Conservation (phyloP, 53 echinoderm and acorn worm species). For the Antedon mediterranea region DNA sequence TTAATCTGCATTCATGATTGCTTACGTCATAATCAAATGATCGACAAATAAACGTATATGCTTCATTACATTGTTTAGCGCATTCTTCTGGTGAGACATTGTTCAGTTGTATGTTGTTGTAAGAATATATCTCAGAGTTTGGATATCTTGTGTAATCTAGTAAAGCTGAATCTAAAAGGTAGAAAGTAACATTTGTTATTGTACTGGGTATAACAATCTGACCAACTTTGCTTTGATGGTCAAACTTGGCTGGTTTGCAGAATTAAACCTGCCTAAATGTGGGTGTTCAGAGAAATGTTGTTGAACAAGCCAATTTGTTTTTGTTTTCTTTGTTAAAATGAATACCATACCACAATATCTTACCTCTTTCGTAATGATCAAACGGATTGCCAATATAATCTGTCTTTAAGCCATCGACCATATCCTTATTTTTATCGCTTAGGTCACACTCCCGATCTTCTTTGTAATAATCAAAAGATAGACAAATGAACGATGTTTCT, state of each 20-base stretch:
- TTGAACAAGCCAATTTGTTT: too few relatives aligned
- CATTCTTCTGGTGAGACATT: background rate
- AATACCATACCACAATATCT: constrained; percentile 3
- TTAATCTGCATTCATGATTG: background rate
- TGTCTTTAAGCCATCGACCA: background rate
- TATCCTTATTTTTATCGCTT: constrained; percentile 20
- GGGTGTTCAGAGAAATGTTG: too few relatives aligned
- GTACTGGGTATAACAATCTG: too few relatives aligned
- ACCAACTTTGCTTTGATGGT: too few relatives aligned
- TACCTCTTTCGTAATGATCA: constrained; percentile 48
- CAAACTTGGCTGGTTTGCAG: too few relatives aligned
- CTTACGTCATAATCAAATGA: background rate
- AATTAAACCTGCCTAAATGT: too few relatives aligned
- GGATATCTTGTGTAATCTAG: too few relatives aligned
- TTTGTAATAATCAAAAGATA: constrained; percentile 48
- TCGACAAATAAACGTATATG: background rate
- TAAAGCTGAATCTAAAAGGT: too few relatives aligned
- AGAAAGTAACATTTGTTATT: too few relatives aligned
- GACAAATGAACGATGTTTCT: constrained; percentile 35
- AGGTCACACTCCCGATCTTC: constrained; percentile 27
- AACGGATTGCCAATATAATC: constrained; percentile 15
- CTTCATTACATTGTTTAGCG: background rate
- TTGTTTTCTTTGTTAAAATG: too few relatives aligned
- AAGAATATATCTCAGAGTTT: too few relatives aligned
- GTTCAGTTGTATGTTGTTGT: background rate